phyloP scores from a whole-genome alignment of 2,888 invertebrate genomes.

The Ennomos fuscantarius region DNA sequence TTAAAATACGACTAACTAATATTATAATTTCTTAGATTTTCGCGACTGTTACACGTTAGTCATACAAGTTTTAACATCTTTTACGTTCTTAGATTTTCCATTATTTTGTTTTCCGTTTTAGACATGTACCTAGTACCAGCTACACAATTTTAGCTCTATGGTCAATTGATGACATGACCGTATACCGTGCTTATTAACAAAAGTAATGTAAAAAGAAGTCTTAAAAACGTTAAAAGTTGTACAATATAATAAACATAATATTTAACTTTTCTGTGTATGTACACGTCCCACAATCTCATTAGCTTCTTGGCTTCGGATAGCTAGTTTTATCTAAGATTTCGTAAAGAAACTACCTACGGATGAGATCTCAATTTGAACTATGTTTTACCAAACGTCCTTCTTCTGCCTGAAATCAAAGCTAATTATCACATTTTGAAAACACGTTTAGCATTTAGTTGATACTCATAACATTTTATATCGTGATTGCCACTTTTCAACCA shows the following conservation, averaged over 20 bases:
- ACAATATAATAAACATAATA: slow-evolving; percentile 10
- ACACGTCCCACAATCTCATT: slow-evolving; percentile 64
- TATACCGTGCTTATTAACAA: not conserved
- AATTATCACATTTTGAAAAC: slow-evolving; percentile 77
- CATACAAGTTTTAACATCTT: too few relatives aligned
- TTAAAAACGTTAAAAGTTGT: too few relatives aligned
- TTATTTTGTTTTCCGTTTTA: too few relatives aligned
- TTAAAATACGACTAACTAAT: slow-evolving; percentile 46
- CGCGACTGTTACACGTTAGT: too few relatives aligned
- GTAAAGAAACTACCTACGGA: slow-evolving; percentile 77
- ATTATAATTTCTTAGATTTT: too few relatives aligned
- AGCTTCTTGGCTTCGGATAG: slow-evolving; percentile 82
- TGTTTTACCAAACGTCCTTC: slow-evolving; percentile 71
- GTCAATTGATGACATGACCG: too few relatives aligned
- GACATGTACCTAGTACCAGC: too few relatives aligned
- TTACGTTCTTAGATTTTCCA: too few relatives aligned
- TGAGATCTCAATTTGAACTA: slow-evolving; percentile 85
- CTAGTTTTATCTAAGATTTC: slow-evolving; percentile 76
- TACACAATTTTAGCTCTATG: too few relatives aligned
- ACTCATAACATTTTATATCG: slow-evolving; percentile 54
- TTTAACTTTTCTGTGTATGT: slow-evolving; percentile 37
- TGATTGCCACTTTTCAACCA: slow-evolving; percentile 54
- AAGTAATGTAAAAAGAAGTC: too few relatives aligned
- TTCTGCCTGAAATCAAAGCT: slow-evolving; percentile 67
- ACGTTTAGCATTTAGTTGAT: slow-evolving; percentile 61